phyloP scores from a whole-genome alignment of 2,888 invertebrate species.

The Busseola fusca region DNA sequence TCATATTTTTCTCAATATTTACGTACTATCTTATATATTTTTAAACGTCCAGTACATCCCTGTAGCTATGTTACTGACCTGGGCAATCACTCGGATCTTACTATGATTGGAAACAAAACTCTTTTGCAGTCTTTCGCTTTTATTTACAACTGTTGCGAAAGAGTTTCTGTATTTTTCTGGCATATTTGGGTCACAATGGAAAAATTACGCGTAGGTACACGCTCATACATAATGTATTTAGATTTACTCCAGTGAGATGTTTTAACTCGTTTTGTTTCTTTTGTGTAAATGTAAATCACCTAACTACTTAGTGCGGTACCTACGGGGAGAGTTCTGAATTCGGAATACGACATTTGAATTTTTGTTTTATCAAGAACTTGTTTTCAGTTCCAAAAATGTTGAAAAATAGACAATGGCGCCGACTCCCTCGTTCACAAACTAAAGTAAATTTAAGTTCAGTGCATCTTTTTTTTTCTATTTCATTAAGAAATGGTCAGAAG shows the following conservation, averaged over 20 bases:
- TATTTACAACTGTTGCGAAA: slow-evolving; percentile 10
- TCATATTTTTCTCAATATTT: not conserved
- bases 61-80: slow-evolving; percentile 15
- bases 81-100: slow-evolving; percentile 4
- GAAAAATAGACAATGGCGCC: too few species aligned
- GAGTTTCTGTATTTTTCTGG: slow-evolving; percentile 10
- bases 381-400: not conserved
- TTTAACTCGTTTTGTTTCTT: slow-evolving; percentile 30
- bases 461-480: too few species aligned
- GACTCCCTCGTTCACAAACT: too few species aligned
- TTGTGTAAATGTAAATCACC: slow-evolving; percentile 15
- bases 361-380: not conserved
- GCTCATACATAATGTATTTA: slow-evolving; percentile 50
- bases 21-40: not conserved
- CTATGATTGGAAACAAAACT: slow-evolving; percentile 32
- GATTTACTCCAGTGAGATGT: slow-evolving; percentile 34
- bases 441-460: too few species aligned
- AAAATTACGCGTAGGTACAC: slow-evolving; percentile 50
- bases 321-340: slow-evolving; percentile 20
- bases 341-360: not conserved
- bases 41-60: not conserved
- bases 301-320: not conserved
- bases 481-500: too few species aligned
- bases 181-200: slow-evolving; percentile 45
- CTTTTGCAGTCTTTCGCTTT: slow-evolving; percentile 15